Percentiles rank a stretch among this genome's conserved stretches.
Evolutionary conservation across 2,113 vertebrate genomes (phyloP).

Genomic region (Nematolebias whitei): DNA sequence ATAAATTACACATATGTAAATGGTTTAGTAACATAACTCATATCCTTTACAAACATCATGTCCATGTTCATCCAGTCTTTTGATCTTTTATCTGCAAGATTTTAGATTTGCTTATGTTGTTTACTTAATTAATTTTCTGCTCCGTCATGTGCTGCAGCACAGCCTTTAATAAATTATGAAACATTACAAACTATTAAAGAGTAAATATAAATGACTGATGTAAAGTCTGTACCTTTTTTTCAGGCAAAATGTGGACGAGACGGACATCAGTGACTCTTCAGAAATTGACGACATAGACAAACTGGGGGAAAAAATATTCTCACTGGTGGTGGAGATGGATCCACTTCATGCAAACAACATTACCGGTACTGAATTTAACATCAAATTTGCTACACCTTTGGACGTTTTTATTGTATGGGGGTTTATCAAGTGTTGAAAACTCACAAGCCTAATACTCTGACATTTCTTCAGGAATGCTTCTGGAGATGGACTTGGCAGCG

Average conservation of each 20-base stretch:
- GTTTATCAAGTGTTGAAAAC: background rate
- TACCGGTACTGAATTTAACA: conserved; percentile 68
- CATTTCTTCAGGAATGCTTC: conserved; percentile 77
- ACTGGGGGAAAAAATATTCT: conserved; percentile 80
- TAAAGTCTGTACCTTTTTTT: background rate
- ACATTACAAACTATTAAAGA: background rate
- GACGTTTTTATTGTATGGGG: background rate
- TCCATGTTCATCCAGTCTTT: too few relatives aligned
- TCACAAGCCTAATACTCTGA: background rate
- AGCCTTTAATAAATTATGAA: background rate
- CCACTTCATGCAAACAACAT: conserved; percentile 76
- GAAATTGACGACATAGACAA: conserved; percentile 74
- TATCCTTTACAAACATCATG: too few relatives aligned
- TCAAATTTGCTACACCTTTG: background rate
- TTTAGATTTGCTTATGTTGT: background rate
- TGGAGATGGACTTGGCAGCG: conserved; percentile 77
- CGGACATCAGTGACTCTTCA: conserved; percentile 61
- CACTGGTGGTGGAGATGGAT: conserved; percentile 74
- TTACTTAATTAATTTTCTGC: background rate
- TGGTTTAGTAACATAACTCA: too few relatives aligned
- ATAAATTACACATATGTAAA: too few relatives aligned
- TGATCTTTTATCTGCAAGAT: too few relatives aligned
- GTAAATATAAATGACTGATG: background rate
- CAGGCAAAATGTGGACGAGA: conserved; percentile 62
- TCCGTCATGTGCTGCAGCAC: background rate